These are phyloP conservation scores for Halcyon badia DNA, from an alignment of 2,797 vertebrate species.

Conservation along the genomic window DNA sequence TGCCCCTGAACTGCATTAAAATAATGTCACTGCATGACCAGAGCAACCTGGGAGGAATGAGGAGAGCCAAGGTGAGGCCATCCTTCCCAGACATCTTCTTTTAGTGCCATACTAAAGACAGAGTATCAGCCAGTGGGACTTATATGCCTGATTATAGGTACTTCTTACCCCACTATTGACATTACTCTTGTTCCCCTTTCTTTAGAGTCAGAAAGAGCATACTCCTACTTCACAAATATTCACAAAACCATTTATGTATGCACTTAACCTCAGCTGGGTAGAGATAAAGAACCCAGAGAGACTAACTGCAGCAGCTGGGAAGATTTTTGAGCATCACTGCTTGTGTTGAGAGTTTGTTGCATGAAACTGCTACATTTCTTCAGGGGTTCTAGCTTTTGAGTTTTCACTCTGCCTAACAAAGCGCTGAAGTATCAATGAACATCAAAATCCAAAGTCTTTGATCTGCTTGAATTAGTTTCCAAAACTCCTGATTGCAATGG, in stretches of 20 bases:
- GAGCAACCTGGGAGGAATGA: background rate
- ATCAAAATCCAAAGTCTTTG: background rate
- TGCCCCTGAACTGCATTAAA: background rate
- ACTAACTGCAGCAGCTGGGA: background rate
- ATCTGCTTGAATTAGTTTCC: background rate
- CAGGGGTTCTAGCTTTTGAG: background rate
- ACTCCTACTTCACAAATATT: background rate
- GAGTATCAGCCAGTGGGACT: background rate
- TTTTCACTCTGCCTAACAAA: background rate
- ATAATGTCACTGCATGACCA: background rate
- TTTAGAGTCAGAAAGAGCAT: background rate
- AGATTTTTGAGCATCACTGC: background rate
- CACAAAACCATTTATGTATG: background rate
- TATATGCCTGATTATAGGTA: background rate
- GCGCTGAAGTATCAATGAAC: background rate
- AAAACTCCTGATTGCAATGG: background rate
- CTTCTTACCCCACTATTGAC: background rate
- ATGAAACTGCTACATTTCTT: background rate
- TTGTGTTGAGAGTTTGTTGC: background rate
- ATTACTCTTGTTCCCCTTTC: background rate
- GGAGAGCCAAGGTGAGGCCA: rapidly evolving
- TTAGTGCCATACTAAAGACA: background rate
- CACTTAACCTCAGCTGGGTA: background rate
- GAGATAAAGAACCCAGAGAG: background rate
- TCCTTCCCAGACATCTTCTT: background rate